Percentiles rank a stretch among this genome's conserved stretches.
phyloP scores from a whole-genome alignment of 1,140 invertebrate genomes.

The Pogonus chalceus region DNA sequence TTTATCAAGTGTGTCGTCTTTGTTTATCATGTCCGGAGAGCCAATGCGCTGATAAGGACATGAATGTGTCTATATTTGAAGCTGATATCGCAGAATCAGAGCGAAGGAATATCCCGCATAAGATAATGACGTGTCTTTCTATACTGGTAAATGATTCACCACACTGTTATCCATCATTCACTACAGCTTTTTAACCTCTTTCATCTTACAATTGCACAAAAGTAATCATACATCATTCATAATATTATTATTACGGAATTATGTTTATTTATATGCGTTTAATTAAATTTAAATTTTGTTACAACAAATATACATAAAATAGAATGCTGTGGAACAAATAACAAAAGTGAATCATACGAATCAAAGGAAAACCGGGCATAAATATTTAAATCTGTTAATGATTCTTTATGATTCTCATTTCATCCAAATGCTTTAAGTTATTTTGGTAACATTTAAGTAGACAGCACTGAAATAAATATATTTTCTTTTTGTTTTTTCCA shows the following conservation, averaged over 20 bases:
- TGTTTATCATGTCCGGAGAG: constrained; percentile 37
- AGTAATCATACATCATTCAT: too few species aligned
- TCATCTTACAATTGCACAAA: too few species aligned
- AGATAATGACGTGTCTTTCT: constrained; percentile 40
- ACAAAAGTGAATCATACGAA: too few species aligned
- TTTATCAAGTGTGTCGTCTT: constrained; percentile 55
- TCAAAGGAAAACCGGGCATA: too few species aligned
- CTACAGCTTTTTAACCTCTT: constrained; percentile 5
- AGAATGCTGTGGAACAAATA: too few species aligned
- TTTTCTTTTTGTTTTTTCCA: constrained; percentile 15
- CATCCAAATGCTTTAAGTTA: background rate
- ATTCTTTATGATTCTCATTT: background rate
- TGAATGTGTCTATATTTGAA: constrained; percentile 46
- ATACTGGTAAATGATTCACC: constrained; percentile 35
- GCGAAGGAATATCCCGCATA: constrained; percentile 31
- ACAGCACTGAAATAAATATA: constrained; percentile 23
- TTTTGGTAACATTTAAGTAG: constrained; percentile 5
- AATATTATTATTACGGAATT: too few species aligned
- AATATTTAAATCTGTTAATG: too few species aligned
- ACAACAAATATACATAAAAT: too few species aligned
- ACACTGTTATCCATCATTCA: background rate
- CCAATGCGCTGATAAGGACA: constrained; percentile 45
- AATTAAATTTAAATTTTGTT: too few species aligned
- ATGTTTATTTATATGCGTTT: too few species aligned
- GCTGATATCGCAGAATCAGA: constrained; percentile 33